phyloP scores from a whole-genome alignment of 1,140 invertebrate genomes.

The Danaus plexippus region DNA sequence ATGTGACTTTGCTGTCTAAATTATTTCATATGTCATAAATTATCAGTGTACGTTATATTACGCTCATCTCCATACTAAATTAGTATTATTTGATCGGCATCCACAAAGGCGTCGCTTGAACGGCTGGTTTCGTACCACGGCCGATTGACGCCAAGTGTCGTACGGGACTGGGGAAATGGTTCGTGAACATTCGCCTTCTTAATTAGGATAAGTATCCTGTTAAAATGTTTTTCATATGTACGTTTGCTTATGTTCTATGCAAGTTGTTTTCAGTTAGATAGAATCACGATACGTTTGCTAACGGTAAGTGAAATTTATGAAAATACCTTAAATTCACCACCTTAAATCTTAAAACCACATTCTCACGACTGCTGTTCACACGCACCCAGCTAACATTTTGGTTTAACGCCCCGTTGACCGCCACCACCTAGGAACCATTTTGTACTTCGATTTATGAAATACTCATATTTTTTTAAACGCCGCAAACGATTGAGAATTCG shows the following conservation, averaged over 20 bases:
- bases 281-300: background rate
- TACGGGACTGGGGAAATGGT: slow-evolving; percentile 41
- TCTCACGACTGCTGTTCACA: slow-evolving; percentile 55
- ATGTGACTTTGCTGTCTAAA: no score
- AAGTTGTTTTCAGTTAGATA: slow-evolving; percentile 10
- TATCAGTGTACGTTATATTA: no score
- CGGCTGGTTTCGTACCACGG: slow-evolving; percentile 48
- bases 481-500: slow-evolving; percentile 24
- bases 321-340: slow-evolving; percentile 15
- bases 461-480: slow-evolving; percentile 18
- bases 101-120: slow-evolving; percentile 39
- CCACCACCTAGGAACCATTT: slow-evolving; percentile 30
- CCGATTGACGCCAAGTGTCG: slow-evolving; percentile 38
- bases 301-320: slow-evolving; percentile 1
- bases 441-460: slow-evolving; percentile 31
- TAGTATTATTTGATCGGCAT: background rate
- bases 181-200: slow-evolving; percentile 57
- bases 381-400: slow-evolving; percentile 39
- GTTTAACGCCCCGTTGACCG: slow-evolving; percentile 54
- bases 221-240: slow-evolving; percentile 24
- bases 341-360: slow-evolving; percentile 35
- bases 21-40: no score
- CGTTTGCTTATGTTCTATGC: slow-evolving; percentile 9
- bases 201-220: slow-evolving; percentile 68
- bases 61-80: no score